Conservation (phyloP, 2,888 invertebrate genomes). For the Dicyrtoma fusca region DNA sequence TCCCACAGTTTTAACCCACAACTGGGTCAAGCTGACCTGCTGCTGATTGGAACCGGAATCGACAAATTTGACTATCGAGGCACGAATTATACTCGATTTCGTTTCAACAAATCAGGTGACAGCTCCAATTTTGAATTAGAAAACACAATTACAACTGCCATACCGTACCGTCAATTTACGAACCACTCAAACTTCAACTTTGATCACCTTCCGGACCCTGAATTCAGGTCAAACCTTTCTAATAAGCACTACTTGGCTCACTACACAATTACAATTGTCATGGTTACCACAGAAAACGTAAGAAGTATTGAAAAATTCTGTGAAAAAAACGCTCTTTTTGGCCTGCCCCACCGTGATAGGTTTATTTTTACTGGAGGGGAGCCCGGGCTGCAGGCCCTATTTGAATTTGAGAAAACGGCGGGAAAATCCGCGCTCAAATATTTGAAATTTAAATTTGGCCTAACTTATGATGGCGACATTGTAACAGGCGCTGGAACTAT, state of each 20-base stretch:
- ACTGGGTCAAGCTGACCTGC: too few species aligned
- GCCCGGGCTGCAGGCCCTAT: background rate
- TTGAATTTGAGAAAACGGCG: background rate
- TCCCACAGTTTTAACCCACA: background rate
- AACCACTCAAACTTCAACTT: background rate
- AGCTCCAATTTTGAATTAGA: too few species aligned
- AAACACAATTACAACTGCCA: too few species aligned
- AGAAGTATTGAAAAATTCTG: background rate
- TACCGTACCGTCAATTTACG: background rate
- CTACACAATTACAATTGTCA: background rate
- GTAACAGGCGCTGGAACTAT: background rate
- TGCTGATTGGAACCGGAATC: too few species aligned
- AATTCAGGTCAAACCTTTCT: background rate
- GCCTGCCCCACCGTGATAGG: conserved; percentile 13
- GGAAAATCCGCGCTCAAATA: background rate
- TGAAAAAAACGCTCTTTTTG: background rate
- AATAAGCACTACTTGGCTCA: conserved; percentile 9
- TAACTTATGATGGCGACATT: background rate
- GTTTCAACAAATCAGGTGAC: too few species aligned
- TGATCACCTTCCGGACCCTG: conserved; percentile 8
- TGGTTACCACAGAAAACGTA: background rate
- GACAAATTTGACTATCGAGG: too few species aligned
- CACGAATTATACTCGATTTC: too few species aligned
- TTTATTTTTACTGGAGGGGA: conserved; percentile 13
- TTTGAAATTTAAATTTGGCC: conserved; percentile 7